These are phyloP conservation scores for Porphyrio hochstetteri DNA, from an alignment of 2,113 vertebrate genomes.

Conservation along the genomic window DNA sequence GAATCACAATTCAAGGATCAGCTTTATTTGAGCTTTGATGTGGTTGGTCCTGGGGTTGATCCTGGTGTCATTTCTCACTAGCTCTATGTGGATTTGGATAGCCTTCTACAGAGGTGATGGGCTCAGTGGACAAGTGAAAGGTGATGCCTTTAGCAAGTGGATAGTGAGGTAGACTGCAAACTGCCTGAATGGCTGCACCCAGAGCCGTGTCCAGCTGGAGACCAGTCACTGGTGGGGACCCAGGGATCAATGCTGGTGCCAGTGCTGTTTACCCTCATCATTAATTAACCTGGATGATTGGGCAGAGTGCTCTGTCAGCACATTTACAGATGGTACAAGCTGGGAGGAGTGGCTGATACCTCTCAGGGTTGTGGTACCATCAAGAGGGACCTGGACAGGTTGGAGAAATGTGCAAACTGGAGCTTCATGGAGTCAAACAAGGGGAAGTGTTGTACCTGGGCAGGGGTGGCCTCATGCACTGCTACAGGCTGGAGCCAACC, in stretches of 20 bases:
- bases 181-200: not conserved
- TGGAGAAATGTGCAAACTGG: not conserved
- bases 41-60: not conserved
- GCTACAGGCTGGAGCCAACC: not conserved
- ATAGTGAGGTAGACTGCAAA: not conserved
- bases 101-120: not conserved
- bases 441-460: not conserved
- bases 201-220: not conserved
- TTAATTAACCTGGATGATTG: not conserved
- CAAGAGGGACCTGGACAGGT: not conserved
- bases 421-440: not conserved
- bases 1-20: not conserved
- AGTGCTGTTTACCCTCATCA: not conserved
- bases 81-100: not conserved
- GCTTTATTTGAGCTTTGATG: not conserved
- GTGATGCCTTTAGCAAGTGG: not conserved
- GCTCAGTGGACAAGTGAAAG: accelerated
- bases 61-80: not conserved
- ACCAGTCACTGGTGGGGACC: not conserved
- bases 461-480: not conserved
- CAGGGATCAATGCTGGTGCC: not conserved
- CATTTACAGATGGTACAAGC: not conserved
- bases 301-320: not conserved
- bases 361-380: not conserved
- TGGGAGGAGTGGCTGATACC: not conserved